Conservation (phyloP, 2,888 invertebrate species). For the Dicranocentrus wangi region DNA sequence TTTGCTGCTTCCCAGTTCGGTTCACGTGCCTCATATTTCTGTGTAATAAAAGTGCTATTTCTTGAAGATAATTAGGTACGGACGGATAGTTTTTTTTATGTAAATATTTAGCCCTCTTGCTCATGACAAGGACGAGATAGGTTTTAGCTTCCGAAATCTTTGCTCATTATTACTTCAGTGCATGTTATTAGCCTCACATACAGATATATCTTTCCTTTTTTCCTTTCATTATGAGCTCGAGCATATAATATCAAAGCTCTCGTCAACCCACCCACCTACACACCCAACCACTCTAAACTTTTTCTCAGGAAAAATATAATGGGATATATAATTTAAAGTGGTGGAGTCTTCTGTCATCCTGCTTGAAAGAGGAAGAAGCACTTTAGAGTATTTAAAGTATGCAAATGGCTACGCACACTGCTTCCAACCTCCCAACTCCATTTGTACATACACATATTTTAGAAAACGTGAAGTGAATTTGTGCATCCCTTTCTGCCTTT, state of each 20-base stretch:
- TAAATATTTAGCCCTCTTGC: constrained; percentile 1
- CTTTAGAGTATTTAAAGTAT: too few relatives aligned
- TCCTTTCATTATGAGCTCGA: constrained; percentile 27
- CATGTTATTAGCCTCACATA: constrained; percentile 45
- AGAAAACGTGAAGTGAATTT: too few relatives aligned
- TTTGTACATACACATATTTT: too few relatives aligned
- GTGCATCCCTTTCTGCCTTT: too few relatives aligned
- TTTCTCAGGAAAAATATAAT: constrained; percentile 19
- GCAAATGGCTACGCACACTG: too few relatives aligned
- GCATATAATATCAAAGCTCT: constrained; percentile 12
- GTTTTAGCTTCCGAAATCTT: constrained; percentile 9
- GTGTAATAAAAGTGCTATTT: too few relatives aligned
- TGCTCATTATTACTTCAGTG: constrained; percentile 3
- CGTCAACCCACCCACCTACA: constrained; percentile 26
- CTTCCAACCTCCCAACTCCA: too few relatives aligned
- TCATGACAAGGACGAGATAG: constrained; percentile 7
- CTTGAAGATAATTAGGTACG: too few relatives aligned
- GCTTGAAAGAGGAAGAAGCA: not conserved
- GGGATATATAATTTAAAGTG: not conserved
- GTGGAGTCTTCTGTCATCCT: constrained; percentile 2
- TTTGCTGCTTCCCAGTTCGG: too few relatives aligned
- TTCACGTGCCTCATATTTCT: too few relatives aligned
- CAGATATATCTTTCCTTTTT: constrained; percentile 24
- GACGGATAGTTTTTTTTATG: too few relatives aligned
- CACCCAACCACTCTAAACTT: not conserved